Base-by-base conservation (phyloP, 2,797 vertebrate genomes). In the Urocyon cinereoargenteus region DNA sequence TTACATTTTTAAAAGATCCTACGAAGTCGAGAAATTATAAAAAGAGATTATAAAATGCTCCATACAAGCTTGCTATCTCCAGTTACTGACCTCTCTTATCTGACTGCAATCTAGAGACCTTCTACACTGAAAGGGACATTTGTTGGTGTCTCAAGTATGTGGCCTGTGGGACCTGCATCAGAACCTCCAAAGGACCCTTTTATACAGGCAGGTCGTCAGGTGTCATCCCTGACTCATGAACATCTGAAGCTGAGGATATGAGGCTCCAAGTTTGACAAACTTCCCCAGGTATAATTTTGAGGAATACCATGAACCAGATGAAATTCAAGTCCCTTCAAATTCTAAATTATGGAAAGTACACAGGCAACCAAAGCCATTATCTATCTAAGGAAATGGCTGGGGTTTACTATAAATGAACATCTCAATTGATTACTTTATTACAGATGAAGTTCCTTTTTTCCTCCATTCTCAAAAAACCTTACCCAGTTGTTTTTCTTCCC, bases 401-500 rank as follows among this genome's bases (percentile, higher is more conserved):
- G 84, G 68, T 94, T 94, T 86, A 92, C 86, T 91, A 87, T 2
- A 26, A 93, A 97, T 51, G 34, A 14, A 96, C 81, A 84, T 59
- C 49, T 59, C 40, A 85, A 93, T 28, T 86, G 84, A 98, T 28
- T 36, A 75, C 95, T 92, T 68, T 28, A 85, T 70, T 73, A 84
- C 6, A 94, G 57, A 84, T 66, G 26, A 95, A 90, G 40, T 53
- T 24, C 77, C 31, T 22, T 26, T 66, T 77, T 19, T 93, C 34
- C 36, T 62, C n/a, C 40, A 55, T 64, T 91, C 64, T 89, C 40
- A 83, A 93, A 36, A 94, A 83, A 85, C 28, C 98, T 98, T 98
- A 99, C 99, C 99, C 99, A 99, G 99, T 99, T 99, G 99, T 99
- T 99, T 98, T 99, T 99, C 98, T 99, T 99, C 51, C 99, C 99